phyloP scores from a whole-genome alignment of 2,888 invertebrate genomes.

The Syritta pipiens region DNA sequence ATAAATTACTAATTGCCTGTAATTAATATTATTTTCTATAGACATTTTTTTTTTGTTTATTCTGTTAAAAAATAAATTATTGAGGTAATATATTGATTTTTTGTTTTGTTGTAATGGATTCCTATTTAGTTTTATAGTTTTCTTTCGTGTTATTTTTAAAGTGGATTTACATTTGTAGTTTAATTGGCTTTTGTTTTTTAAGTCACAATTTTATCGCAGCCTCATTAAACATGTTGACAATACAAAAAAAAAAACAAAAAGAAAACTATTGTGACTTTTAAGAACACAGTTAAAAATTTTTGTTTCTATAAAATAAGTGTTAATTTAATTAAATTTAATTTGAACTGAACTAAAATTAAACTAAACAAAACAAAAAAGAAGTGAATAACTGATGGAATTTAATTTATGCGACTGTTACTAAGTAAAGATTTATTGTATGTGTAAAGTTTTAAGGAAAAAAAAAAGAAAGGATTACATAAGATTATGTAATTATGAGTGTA shows the following conservation, averaged over 20 bases:
- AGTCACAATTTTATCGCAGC: constrained; percentile 12
- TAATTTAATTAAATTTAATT: constrained; percentile 24
- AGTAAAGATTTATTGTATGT: constrained; percentile 8
- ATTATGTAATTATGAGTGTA: constrained; percentile 45
- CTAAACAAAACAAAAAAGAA: constrained; percentile 1
- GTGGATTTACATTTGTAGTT: background rate
- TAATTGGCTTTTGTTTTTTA: background rate
- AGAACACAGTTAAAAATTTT: background rate
- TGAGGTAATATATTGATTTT: too few species aligned
- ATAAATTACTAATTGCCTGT: background rate
- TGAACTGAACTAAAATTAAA: constrained; percentile 33
- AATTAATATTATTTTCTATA: background rate
- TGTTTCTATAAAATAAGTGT: constrained; percentile 34
- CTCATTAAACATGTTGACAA: constrained; percentile 56
- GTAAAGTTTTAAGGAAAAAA: constrained; percentile 11
- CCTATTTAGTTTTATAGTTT: too few species aligned
- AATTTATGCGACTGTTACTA: constrained; percentile 49
- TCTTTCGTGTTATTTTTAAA: too few species aligned
- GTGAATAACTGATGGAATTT: constrained; percentile 41
- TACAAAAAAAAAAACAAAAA: constrained; percentile 25
- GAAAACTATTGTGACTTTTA: too few species aligned
- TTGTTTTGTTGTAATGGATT: too few species aligned
- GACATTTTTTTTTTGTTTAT: background rate
- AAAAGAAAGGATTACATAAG: background rate
- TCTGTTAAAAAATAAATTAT: too few species aligned